A percentile compares a stretch with the other conserved stretches of the same genome.
Evolutionary conservation across 23 tunicate species (phyloP).

Genomic region (Botrylloides violaceus): DNA sequence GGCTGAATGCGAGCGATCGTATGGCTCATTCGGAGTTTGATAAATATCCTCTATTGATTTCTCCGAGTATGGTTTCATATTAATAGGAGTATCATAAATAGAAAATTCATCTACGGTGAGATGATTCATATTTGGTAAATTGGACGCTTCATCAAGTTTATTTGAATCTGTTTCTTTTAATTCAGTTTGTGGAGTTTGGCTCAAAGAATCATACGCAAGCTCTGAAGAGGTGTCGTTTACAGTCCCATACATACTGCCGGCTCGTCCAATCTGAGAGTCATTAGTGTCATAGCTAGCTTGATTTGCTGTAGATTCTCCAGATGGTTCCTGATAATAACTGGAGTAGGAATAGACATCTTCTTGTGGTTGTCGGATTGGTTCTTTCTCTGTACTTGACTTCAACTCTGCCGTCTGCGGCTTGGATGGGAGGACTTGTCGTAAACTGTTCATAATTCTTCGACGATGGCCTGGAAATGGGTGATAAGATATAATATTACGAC

Average conservation of each 20-base stretch:
- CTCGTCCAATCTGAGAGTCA: background rate
- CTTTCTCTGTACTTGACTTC: too few species aligned
- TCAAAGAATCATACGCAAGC: background rate
- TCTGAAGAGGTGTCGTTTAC: background rate
- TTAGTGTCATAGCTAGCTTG: background rate
- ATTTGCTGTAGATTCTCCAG: background rate
- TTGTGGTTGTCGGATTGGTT: too few species aligned
- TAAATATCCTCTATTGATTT: background rate
- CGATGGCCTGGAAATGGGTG: background rate
- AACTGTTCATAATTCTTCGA: background rate
- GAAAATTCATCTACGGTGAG: background rate
- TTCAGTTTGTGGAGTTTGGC: too few species aligned
- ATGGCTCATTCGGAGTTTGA: background rate
- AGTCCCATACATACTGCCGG: background rate
- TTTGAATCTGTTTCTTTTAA: too few species aligned
- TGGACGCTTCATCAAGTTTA: background rate
- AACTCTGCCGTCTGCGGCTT: background rate
- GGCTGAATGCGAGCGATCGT: background rate
- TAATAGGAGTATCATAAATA: background rate
- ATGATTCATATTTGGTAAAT: background rate
- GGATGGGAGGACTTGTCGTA: background rate
- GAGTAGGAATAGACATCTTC: background rate
- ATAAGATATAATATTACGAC: too few species aligned
- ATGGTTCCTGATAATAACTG: background rate
- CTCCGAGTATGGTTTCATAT: background rate